A percentile compares a stretch with the other conserved stretches of the same genome.
Conservation (phyloP, 1,140 invertebrate genomes). For the Drosophila oshimai region DNA sequence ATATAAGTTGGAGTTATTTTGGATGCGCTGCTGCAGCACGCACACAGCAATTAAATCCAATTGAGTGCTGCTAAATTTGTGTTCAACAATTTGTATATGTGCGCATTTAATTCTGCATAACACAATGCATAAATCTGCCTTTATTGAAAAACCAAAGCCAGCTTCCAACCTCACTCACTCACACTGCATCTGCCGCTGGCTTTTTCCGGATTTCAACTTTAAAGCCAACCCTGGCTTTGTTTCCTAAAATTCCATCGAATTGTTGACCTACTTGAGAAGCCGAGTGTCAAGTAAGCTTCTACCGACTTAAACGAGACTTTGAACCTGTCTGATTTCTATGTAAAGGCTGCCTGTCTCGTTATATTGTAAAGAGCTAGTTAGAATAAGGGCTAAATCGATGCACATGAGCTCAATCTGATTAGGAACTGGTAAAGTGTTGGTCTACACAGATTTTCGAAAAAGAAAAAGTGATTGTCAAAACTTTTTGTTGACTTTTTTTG, state of each 20-base stretch:
- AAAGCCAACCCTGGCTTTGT: slow-evolving; percentile 13
- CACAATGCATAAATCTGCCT: slow-evolving; percentile 40
- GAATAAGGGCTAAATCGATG: slow-evolving; percentile 64
- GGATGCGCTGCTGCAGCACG: slow-evolving; percentile 17
- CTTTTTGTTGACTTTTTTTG: slow-evolving; percentile 8
- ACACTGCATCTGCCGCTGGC: background rate
- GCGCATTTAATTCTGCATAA: slow-evolving; percentile 46
- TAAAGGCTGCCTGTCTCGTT: slow-evolving; percentile 9
- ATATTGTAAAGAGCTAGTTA: slow-evolving; percentile 53
- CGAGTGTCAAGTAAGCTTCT: slow-evolving; percentile 27
- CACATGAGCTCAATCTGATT: slow-evolving; percentile 21
- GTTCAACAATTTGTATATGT: slow-evolving; percentile 25
- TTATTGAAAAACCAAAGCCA: slow-evolving; percentile 48
- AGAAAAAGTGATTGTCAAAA: slow-evolving; percentile 10
- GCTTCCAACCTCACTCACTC: background rate
- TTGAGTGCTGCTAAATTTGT: slow-evolving; percentile 49
- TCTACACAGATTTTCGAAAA: background rate
- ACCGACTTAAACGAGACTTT: slow-evolving; percentile 12
- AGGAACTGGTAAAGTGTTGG: background rate
- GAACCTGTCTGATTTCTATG: slow-evolving; percentile 11
- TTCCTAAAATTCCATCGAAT: slow-evolving; percentile 23
- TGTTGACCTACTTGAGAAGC: slow-evolving; percentile 61
- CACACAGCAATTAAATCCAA: slow-evolving; percentile 61
- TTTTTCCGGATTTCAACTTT: slow-evolving; percentile 20
- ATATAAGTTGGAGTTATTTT: slow-evolving; percentile 17